phyloP scores from a whole-genome alignment of 2,797 vertebrate genomes.

The Microhierax caerulescens region DNA sequence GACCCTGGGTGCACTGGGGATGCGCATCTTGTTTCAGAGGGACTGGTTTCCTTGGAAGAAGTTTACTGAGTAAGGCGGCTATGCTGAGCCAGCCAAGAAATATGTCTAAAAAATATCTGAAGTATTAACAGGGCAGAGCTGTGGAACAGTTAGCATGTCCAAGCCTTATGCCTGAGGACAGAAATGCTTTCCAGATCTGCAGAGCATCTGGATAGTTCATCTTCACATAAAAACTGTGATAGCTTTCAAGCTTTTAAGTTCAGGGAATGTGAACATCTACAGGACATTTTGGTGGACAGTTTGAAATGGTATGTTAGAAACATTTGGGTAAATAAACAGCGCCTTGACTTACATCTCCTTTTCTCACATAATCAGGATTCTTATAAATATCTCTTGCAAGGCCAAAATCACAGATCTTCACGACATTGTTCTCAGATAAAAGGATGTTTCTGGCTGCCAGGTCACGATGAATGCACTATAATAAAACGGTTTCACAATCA shows the following conservation, averaged over 20 bases:
- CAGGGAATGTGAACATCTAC: not conserved
- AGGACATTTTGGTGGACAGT: not conserved
- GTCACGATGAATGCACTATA: slow-evolving; percentile 93
- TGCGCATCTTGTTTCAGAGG: not conserved
- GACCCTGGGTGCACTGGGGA: not conserved
- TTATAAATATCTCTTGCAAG: slow-evolving; percentile 94
- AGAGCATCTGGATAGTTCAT: not conserved
- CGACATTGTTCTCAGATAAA: slow-evolving; percentile 93
- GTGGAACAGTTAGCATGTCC: not conserved
- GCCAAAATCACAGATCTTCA: slow-evolving; percentile 97
- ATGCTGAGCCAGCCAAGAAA: not conserved
- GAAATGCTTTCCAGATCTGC: not conserved
- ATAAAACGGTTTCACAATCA: slow-evolving; percentile 64
- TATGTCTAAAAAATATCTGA: not conserved
- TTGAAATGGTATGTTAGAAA: slow-evolving; percentile 3
- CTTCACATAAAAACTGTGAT: not conserved
- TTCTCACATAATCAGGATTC: slow-evolving; percentile 94
- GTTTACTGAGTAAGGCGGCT: not conserved
- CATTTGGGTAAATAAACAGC: slow-evolving; percentile 15
- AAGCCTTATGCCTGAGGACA: not conserved
- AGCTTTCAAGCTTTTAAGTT: not conserved
- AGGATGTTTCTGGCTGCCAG: slow-evolving; percentile 94
- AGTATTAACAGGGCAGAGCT: not conserved
- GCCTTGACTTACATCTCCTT: slow-evolving; percentile 89
- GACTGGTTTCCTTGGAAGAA: not conserved